phyloP scores from a whole-genome alignment of 2,888 invertebrate species.

The Lordiphosa andalusiaca region DNA sequence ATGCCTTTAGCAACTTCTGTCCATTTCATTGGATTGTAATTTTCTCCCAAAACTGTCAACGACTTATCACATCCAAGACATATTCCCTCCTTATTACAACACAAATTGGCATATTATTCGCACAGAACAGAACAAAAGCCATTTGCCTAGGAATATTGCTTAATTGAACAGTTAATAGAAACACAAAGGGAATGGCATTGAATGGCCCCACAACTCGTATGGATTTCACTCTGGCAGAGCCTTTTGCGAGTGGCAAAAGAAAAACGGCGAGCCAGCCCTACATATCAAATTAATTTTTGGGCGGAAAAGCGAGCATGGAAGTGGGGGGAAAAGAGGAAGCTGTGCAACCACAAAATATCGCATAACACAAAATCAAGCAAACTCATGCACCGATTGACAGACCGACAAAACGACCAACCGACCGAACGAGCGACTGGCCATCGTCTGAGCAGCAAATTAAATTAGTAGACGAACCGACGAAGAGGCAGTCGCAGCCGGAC shows the following conservation, averaged over 20 bases:
- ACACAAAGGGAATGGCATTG: slow-evolving; percentile 40
- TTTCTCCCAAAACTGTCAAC: too few species aligned
- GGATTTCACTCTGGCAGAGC: background rate
- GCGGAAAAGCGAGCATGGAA: slow-evolving; percentile 1
- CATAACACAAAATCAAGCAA: slow-evolving; percentile 66
- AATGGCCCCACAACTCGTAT: background rate
- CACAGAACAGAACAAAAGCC: slow-evolving; percentile 37
- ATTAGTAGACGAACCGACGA: slow-evolving; percentile 54
- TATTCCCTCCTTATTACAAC: background rate
- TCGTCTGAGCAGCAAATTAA: slow-evolving; percentile 53
- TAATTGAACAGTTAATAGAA: slow-evolving; percentile 72
- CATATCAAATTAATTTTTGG: slow-evolving; percentile 64
- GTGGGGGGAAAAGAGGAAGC: background rate
- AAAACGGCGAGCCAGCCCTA: slow-evolving; percentile 21
- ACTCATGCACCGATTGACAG: slow-evolving; percentile 62
- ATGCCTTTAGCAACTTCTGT: too few species aligned
- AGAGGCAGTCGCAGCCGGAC: slow-evolving; percentile 1
- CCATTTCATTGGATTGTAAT: too few species aligned
- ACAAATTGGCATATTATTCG: slow-evolving; percentile 1
- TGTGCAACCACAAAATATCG: slow-evolving; percentile 53
- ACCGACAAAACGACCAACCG: slow-evolving; percentile 8
- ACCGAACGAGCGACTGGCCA: background rate
- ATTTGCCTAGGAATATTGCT: slow-evolving; percentile 57
- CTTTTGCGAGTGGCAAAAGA: background rate
- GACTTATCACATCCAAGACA: background rate